A percentile compares a stretch with the other conserved stretches of the same genome.
phyloP scores from a whole-genome alignment of 2,888 invertebrate genomes.

The Harpalus rufipes region DNA sequence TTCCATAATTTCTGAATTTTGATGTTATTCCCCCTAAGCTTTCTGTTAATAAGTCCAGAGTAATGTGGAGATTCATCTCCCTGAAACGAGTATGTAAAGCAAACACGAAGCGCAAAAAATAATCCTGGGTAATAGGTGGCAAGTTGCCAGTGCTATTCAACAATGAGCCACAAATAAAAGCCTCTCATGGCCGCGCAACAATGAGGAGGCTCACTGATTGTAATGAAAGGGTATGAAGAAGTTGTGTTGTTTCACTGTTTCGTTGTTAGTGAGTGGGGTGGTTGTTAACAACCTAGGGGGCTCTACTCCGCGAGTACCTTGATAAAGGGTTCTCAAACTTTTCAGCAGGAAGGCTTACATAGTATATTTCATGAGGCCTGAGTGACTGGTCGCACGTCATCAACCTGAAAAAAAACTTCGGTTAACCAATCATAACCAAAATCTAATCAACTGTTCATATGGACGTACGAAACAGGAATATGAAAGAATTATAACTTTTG shows the following conservation, averaged over 20 bases:
- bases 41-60: not conserved
- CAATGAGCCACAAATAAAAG: slow-evolving; percentile 55
- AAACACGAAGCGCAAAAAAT: slow-evolving; percentile 42
- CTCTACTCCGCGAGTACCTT: too few species aligned
- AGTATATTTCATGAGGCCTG: too few species aligned
- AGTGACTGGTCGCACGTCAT: too few species aligned
- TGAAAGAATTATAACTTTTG: too few species aligned
- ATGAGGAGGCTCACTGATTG: slow-evolving; percentile 42
- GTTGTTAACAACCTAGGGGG: too few species aligned
- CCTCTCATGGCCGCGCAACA: slow-evolving; percentile 46
- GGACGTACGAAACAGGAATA: too few species aligned
- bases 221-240: slow-evolving; percentile 49
- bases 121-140: slow-evolving; percentile 53
- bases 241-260: slow-evolving; percentile 42
- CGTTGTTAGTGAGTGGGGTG: slow-evolving; percentile 19
- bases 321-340: too few species aligned
- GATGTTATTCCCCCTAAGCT: not conserved
- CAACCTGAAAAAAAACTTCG: too few species aligned
- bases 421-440: too few species aligned
- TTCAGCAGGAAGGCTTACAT: too few species aligned
- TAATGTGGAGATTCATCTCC: not conserved
- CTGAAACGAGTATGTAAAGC: slow-evolving; percentile 13
- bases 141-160: slow-evolving; percentile 51
- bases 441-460: too few species aligned
- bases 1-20: not conserved